phyloP scores from a whole-genome alignment of 1,140 invertebrate species.

The Armadillidium nasatum region DNA sequence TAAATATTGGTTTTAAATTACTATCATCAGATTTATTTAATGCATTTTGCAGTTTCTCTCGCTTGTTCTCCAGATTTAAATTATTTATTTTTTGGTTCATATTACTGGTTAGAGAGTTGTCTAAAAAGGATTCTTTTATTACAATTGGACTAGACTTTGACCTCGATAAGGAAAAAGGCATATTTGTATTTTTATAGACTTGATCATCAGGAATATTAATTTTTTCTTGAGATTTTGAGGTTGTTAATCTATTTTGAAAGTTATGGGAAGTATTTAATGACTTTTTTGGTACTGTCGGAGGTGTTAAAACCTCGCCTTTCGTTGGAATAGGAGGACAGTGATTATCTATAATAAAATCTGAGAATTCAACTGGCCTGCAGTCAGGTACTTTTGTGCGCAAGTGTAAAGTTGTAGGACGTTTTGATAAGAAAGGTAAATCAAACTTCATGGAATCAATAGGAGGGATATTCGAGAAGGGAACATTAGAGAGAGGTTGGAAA shows the following conservation, averaged over 20 bases:
- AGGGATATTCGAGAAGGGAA: not conserved
- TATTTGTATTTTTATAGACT: not conserved
- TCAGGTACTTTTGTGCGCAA: slow-evolving; percentile 38
- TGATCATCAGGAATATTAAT: too few species aligned
- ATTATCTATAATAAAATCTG: not conserved
- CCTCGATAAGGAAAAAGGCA: slow-evolving; percentile 20
- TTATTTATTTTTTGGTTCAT: not conserved
- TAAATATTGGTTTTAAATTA: not conserved
- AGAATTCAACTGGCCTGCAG: slow-evolving; percentile 27
- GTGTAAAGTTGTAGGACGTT: slow-evolving; percentile 37
- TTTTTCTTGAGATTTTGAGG: too few species aligned
- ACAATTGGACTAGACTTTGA: slow-evolving; percentile 38
- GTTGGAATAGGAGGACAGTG: not conserved
- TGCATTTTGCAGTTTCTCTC: not conserved
- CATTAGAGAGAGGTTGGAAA: slow-evolving; percentile 6
- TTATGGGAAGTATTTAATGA: slow-evolving; percentile 13
- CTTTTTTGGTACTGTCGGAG: not conserved
- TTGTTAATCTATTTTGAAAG: not conserved
- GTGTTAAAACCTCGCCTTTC: not conserved
- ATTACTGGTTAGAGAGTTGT: slow-evolving; percentile 1
- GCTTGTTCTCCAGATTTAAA: not conserved
- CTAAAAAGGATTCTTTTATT: not conserved
- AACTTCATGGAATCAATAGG: slow-evolving; percentile 18
- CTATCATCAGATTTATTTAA: not conserved
- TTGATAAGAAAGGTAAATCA: slow-evolving; percentile 19